Base-by-base conservation (phyloP, 1,140 invertebrate species). In the Myzus persicae region DNA sequence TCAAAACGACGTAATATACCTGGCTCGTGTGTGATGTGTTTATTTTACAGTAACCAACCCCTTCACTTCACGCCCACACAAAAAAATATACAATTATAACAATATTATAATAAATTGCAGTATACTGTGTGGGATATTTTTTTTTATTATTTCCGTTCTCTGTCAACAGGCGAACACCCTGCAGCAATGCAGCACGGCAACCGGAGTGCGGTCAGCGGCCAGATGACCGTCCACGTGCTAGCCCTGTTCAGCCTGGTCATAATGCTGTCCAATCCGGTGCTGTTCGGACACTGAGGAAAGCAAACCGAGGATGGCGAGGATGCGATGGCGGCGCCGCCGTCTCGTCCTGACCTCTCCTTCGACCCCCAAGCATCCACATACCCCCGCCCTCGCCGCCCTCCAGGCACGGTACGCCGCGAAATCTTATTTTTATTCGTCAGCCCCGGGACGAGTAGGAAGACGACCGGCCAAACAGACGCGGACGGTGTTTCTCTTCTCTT, bases 101-200 rank as follows among this genome's bases (percentile, higher is more conserved):
- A 67, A 67, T 31, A 67, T 1, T 2, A 67, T 31, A 67, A 31
- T 11, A 59, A 22, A 51, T 51, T 22, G 22, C 31, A 26, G 6
- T 54, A 59, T 36, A 81, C 76, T 11, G 40, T 0, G 7, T 2
- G 22, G 42, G 9, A 42, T 31, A 2, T 42, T 85, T 26, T 26
- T 85, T 84, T 85, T 48, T 44, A n/a, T n/a, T 6, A 31, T 85
- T 1, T 85, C 24, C 42, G 20, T 48, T 22, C 9, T 88, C 20
- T 26, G 48, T 90, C 38, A 3, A n/a, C 95, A 96, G 96, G 96
- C 51, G 96, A 96, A 94, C 96, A 96, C 95, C 96, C 96, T 31
- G 96, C 96, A 18, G 96, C 96, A 31, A 96, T 96, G 96, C 96
- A 96, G 94, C 96, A 96, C 93, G 96, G 96, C 6, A 96, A 96